A percentile compares a stretch with the other conserved stretches of the same genome.
These are phyloP conservation scores for Drosophila austrosaltans DNA, from an alignment of 2,888 invertebrate species.

Conservation along the genomic window DNA sequence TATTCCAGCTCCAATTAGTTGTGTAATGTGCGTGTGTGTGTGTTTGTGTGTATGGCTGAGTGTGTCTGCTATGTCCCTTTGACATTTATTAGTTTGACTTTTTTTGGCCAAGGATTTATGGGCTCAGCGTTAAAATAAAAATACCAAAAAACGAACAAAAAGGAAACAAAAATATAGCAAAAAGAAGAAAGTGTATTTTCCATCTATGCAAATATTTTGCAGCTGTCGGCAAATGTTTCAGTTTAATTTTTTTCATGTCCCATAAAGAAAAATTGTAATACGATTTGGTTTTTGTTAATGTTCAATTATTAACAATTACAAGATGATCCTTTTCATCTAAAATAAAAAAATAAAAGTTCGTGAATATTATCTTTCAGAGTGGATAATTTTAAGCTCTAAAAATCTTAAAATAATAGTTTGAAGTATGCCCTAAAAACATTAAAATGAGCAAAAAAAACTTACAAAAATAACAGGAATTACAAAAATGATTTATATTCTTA, in stretches of 20 bases:
- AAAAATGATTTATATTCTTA: too few relatives aligned
- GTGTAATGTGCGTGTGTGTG: constrained; percentile 41
- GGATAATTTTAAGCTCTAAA: neutral
- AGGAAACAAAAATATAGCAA: constrained; percentile 18
- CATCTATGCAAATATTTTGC: constrained; percentile 47
- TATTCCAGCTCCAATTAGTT: constrained; percentile 57
- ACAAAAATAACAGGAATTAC: too few relatives aligned
- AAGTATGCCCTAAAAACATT: too few relatives aligned
- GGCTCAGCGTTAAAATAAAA: constrained; percentile 22
- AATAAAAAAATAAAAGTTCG: neutral
- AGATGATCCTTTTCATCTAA: neutral
- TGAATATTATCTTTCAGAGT: neutral
- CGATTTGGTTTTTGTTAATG: constrained; percentile 8
- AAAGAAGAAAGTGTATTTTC: constrained; percentile 14
- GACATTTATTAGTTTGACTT: constrained; percentile 71
- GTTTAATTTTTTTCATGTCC: neutral
- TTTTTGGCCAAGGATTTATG: constrained; percentile 67
- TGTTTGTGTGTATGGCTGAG: constrained; percentile 8
- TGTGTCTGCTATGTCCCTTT: constrained; percentile 41
- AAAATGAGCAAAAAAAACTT: too few relatives aligned
- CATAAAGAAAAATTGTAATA: neutral
- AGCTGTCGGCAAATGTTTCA: constrained; percentile 55
- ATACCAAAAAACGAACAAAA: constrained; percentile 28
- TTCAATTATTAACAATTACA: neutral
- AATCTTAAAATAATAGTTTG: too few relatives aligned